These are phyloP conservation scores for Drosophila nigricruria DNA, from an alignment of 2,888 invertebrate genomes.

Conservation along the genomic window DNA sequence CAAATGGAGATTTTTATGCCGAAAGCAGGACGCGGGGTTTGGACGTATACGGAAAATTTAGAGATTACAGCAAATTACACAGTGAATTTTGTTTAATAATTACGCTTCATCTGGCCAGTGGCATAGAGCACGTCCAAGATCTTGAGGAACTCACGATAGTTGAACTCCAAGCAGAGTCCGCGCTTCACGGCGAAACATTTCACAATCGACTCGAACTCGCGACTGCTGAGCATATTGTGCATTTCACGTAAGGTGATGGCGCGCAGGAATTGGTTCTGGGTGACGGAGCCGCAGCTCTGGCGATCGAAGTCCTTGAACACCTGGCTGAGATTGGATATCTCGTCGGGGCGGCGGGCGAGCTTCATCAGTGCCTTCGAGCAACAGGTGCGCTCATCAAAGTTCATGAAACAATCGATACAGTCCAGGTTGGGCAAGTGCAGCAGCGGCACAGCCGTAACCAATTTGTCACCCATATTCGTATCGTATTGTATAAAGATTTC, in stretches of 20 bases:
- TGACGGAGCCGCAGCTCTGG: conserved; percentile 89
- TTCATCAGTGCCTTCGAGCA: conserved; percentile 89
- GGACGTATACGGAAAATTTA: conserved; percentile 43
- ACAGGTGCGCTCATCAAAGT: conserved; percentile 89
- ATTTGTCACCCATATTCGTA: conserved; percentile 88
- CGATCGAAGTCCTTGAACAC: conserved; percentile 90
- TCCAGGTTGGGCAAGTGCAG: conserved; percentile 90
- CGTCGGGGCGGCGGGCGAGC: conserved; percentile 88
- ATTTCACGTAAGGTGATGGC: conserved; percentile 89
- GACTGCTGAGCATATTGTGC: conserved; percentile 88
- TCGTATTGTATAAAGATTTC: conserved; percentile 89
- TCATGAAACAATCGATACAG: conserved; percentile 88
- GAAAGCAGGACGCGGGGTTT: neutral
- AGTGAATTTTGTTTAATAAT: conserved; percentile 61
- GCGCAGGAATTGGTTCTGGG: conserved; percentile 88
- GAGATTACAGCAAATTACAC: neutral
- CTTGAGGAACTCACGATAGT: conserved; percentile 90
- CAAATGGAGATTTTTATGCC: conserved; percentile 13
- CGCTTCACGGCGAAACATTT: conserved; percentile 91
- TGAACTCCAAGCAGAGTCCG: conserved; percentile 87
- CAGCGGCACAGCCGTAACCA: conserved; percentile 89
- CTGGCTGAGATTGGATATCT: conserved; percentile 89
- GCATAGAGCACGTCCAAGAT: conserved; percentile 89
- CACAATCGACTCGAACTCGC: conserved; percentile 89
- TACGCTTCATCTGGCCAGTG: conserved; percentile 85